Evolutionary conservation across 2,888 invertebrate genomes (phyloP).

Genomic region (Xylocampa areola): DNA sequence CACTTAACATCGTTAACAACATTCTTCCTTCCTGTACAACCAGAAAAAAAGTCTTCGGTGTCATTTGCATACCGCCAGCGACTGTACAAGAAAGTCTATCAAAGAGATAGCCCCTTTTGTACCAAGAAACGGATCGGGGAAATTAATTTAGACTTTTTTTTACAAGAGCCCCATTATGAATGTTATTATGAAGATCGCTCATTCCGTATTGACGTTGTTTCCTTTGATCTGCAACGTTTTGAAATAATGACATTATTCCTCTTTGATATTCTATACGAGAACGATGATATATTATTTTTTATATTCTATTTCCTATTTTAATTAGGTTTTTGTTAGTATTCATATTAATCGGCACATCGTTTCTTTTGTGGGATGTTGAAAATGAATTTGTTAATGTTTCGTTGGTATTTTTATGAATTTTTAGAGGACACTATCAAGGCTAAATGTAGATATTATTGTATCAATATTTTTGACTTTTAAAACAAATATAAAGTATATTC

Average conservation of each 20-base stretch:
- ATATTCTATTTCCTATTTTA: conserved; percentile 62
- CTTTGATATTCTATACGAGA: conserved; percentile 76
- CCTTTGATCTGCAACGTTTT: conserved; percentile 78
- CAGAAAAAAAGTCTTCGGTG: conserved; percentile 40
- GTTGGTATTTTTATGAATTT: conserved; percentile 12
- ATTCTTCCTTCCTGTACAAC: conserved; percentile 30
- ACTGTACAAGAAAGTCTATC: conserved; percentile 75
- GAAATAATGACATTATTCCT: conserved; percentile 83
- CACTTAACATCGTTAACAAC: conserved; percentile 18
- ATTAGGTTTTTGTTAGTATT: conserved; percentile 55
- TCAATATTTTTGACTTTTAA: no score
- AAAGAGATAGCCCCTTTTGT: conserved; percentile 81
- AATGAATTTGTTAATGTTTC: conserved; percentile 23
- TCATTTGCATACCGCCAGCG: conserved; percentile 58
- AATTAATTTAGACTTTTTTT: conserved; percentile 85
- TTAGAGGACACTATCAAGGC: no score
- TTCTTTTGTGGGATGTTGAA: conserved; percentile 6
- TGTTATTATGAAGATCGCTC: conserved; percentile 62
- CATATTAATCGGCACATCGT: conserved; percentile 36
- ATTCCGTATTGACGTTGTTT: conserved; percentile 77
- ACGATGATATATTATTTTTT: conserved; percentile 63
- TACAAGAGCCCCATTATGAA: conserved; percentile 62
- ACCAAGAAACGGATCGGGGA: conserved; percentile 77
- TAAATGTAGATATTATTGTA: no score
- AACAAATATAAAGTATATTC: no score